These are phyloP conservation scores for Xestia ashworthii DNA, from an alignment of 2,888 invertebrate species.

Conservation along the genomic window DNA sequence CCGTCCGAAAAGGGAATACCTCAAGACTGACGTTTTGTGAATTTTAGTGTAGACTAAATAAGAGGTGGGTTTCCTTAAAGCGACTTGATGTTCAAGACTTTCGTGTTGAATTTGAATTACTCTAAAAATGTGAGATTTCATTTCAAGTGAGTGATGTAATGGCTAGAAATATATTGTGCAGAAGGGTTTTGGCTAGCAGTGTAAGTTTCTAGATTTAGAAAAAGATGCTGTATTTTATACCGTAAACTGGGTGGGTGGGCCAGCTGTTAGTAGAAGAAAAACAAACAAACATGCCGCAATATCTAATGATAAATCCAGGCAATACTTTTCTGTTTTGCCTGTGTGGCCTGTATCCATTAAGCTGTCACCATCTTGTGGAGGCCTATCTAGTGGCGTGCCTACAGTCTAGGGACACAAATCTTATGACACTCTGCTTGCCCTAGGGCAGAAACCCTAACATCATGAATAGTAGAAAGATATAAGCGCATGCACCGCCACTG, in stretches of 20 bases:
- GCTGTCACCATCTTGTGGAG: background rate
- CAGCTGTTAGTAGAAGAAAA: no score
- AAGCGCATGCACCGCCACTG: no score
- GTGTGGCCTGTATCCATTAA: background rate
- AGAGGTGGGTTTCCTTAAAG: slow-evolving; percentile 19
- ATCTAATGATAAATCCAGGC: background rate
- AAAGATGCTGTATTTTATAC: no score
- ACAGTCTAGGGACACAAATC: no score
- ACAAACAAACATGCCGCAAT: background rate
- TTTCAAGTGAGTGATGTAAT: background rate
- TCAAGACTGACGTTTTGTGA: slow-evolving; percentile 52
- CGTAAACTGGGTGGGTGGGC: no score
- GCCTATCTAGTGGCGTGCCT: no score
- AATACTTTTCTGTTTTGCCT: background rate
- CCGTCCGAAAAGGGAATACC: slow-evolving; percentile 44
- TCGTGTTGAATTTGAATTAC: background rate
- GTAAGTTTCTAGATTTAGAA: no score
- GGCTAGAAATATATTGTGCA: background rate
- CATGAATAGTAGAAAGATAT: no score
- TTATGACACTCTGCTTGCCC: no score
- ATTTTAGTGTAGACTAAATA: slow-evolving; percentile 49
- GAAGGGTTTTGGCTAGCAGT: background rate
- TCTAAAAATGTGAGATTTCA: background rate
- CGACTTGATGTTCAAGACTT: background rate
- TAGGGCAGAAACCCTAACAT: no score